Evolutionary conservation across 2,797 vertebrate species (phyloP), one percentile per base, ranked within the genome.

Genomic region (Tangara arthus): DNA sequence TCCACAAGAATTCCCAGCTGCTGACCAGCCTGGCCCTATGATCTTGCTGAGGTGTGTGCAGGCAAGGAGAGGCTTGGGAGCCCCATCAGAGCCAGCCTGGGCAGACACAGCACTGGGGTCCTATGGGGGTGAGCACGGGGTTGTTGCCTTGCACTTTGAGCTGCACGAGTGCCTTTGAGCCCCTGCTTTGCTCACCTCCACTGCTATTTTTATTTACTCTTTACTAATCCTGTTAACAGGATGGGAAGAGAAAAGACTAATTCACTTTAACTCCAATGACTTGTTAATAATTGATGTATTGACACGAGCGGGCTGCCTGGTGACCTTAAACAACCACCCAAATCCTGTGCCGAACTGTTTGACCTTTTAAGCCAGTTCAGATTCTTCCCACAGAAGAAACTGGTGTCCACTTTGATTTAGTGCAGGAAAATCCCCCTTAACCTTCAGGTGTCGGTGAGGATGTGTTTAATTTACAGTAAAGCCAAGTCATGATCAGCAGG

Each of bases 361-460:
- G 94, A 95, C 96, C 94, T 94, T 96, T 95, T 94, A 95, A 96
- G 95, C 91, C 94, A 90, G 90, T 94, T 96, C 92, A 87, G 93
- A 86, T 93, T 92, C 95, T 81, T 91, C 80, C 42, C 79, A 64
- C 64, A 83, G 85, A 82, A 95, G 89, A 93, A 94, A 76, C 84
- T 34, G 41, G 78, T 80, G 84, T 91, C 95, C 61, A 22, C 80
- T 96, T 94, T 96, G 96, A 96, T 96, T 96, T 96, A 97, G 92
- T 89, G 90, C 82, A 93, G 94, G 93, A 95, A 96, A 95, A 96
- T 95, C 94, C 93, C 93, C 95, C 94, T 95, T 95, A 92, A 94
- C 93, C 96, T 94, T 86, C 86, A 84, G 90, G 92, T 93, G 91
- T 91, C 20, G 5, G 91, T 22, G 70, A 92, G 94, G 95, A 92